Conservation (phyloP, 1,140 invertebrate species). For the Pomacea maculata region DNA sequence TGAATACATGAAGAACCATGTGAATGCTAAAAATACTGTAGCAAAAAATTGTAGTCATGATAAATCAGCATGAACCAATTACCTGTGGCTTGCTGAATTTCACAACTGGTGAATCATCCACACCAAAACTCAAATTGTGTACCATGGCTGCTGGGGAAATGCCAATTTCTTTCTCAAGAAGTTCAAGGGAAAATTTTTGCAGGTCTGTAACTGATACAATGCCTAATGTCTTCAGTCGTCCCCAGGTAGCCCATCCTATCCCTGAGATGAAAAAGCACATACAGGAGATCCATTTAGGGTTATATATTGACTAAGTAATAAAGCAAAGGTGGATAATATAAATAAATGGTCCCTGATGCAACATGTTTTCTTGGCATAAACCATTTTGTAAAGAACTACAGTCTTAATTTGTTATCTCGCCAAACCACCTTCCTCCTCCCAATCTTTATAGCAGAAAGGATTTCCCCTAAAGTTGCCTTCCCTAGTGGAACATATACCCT, state of each 20-base stretch:
- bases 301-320: not conserved
- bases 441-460: too few species aligned
- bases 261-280: constrained; percentile 32
- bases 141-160: constrained; percentile 28
- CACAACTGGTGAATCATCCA: constrained; percentile 47
- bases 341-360: too few species aligned
- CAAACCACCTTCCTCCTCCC: too few species aligned
- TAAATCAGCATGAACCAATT: not conserved
- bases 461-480: too few species aligned
- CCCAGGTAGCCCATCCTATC: constrained; percentile 42
- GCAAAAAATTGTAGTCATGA: too few species aligned
- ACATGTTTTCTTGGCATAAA: too few species aligned
- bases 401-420: too few species aligned
- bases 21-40: too few species aligned
- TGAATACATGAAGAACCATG: too few species aligned
- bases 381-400: too few species aligned
- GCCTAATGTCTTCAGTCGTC: constrained; percentile 40
- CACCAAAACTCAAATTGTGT: constrained; percentile 41
- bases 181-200: constrained; percentile 26
- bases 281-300: not conserved
- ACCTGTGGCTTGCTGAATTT: constrained; percentile 52
- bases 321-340: not conserved
- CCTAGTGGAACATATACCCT: too few species aligned
- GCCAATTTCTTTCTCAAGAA: constrained; percentile 44
- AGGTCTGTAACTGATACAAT: constrained; percentile 42